phyloP scores from a whole-genome alignment of 2,888 invertebrate genomes.

The Linyphia triangularis region DNA sequence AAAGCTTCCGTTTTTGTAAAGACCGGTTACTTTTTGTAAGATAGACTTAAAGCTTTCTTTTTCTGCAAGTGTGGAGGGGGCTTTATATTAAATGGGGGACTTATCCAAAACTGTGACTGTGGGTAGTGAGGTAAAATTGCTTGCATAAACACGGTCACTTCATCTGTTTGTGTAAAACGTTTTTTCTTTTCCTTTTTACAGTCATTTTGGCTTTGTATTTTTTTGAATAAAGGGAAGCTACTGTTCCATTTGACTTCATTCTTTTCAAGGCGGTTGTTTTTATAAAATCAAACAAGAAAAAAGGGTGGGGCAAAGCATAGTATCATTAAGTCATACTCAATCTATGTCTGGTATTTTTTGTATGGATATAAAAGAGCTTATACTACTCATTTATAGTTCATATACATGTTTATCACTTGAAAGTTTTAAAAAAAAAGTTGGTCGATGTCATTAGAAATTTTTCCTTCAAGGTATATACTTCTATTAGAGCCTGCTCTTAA shows the following conservation, averaged over 20 bases:
- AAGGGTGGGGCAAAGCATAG: background rate
- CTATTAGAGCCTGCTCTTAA: too few relatives aligned
- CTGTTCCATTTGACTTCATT: conserved; percentile 31
- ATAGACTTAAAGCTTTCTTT: conserved; percentile 59
- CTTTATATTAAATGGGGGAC: conserved; percentile 35
- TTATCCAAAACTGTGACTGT: background rate
- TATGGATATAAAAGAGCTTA: too few relatives aligned
- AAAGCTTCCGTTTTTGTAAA: conserved; percentile 50
- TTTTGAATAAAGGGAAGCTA: background rate
- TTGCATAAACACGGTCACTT: conserved; percentile 11
- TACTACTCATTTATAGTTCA: too few relatives aligned
- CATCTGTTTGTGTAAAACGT: conserved; percentile 41
- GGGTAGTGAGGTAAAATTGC: background rate
- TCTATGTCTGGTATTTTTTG: too few relatives aligned
- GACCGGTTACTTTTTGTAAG: conserved; percentile 51
- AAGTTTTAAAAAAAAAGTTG: too few relatives aligned
- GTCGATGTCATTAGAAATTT: too few relatives aligned
- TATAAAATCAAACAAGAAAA: conserved; percentile 9
- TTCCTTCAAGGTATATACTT: too few relatives aligned
- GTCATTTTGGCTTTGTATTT: background rate
- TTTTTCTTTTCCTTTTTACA: background rate
- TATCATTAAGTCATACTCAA: background rate
- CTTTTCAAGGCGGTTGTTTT: background rate
- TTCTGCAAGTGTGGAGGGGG: conserved; percentile 2
- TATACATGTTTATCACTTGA: too few relatives aligned